Conservation (phyloP, 2,113 vertebrate species). For the Artemisiospiza belli region DNA sequence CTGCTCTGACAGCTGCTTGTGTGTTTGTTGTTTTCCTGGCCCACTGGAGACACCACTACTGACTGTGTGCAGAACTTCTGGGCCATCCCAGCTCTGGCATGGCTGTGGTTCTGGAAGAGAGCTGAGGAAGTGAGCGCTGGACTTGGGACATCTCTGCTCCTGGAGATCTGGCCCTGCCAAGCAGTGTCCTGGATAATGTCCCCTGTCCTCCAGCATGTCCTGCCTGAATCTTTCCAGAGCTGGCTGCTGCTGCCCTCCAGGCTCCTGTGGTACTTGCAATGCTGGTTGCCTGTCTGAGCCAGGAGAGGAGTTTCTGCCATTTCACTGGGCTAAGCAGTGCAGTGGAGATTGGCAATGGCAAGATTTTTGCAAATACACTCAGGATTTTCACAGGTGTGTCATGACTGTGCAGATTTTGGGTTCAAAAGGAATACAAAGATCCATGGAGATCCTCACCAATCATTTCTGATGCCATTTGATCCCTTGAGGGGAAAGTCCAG, state of each 20-base stretch:
- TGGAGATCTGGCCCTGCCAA: background rate
- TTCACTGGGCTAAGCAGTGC: background rate
- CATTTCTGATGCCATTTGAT: background rate
- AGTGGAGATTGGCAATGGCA: too few relatives aligned
- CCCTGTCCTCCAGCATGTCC: background rate
- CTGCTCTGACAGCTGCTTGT: background rate
- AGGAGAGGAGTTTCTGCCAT: background rate
- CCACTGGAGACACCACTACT: background rate
- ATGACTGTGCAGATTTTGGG: background rate
- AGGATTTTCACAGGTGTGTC: background rate
- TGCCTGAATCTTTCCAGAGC: background rate
- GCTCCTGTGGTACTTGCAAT: background rate
- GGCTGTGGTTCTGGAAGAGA: background rate
- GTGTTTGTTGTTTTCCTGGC: background rate
- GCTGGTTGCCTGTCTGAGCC: background rate
- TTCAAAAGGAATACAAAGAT: background rate
- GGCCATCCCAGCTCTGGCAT: background rate
- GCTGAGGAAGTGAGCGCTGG: background rate
- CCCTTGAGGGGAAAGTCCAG: background rate
- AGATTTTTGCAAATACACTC: too few relatives aligned
- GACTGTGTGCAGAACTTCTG: background rate
- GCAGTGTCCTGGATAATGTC: background rate
- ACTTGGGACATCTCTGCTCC: background rate
- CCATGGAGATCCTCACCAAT: background rate
- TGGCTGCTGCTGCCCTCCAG: background rate